A percentile compares a stretch with the other conserved stretches of the same genome.
These are phyloP conservation scores for Anhinga rufa DNA, from an alignment of 2,113 vertebrate genomes.

Conservation along the genomic window DNA sequence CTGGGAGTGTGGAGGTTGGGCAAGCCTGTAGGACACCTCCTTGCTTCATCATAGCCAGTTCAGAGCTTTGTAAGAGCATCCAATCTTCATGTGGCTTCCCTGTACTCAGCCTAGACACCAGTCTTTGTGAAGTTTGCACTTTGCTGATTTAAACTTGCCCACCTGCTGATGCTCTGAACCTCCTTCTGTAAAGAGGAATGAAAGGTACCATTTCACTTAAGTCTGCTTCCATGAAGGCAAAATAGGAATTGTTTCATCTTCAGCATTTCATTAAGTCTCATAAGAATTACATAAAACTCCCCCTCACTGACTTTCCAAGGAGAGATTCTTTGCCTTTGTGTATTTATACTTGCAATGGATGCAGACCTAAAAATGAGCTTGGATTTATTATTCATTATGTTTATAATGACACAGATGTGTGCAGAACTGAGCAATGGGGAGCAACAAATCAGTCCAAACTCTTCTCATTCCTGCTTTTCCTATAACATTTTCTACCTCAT, in stretches of 20 bases:
- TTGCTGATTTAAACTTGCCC: constrained; percentile 42
- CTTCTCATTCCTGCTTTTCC: constrained; percentile 21
- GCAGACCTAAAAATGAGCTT: constrained; percentile 54
- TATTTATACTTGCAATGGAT: constrained; percentile 50
- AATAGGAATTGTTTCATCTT: constrained; percentile 62
- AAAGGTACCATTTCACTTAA: constrained; percentile 47
- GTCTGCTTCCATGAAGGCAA: constrained; percentile 51
- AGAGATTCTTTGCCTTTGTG: constrained; percentile 57
- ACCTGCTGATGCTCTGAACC: constrained; percentile 56
- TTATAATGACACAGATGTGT: constrained; percentile 60
- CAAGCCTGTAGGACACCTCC: background rate
- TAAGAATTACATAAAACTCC: constrained; percentile 52
- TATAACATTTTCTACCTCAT: constrained; percentile 34
- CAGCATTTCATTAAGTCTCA: constrained; percentile 54
- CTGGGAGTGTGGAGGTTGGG: background rate
- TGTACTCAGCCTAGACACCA: background rate
- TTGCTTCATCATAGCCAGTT: background rate
- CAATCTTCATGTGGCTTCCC: background rate
- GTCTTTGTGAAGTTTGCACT: background rate
- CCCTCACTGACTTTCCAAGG: constrained; percentile 10
- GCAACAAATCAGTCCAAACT: constrained; percentile 45
- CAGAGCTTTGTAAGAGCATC: background rate
- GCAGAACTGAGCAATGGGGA: constrained; percentile 55
- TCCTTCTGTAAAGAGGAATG: constrained; percentile 36
- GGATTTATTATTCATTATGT: constrained; percentile 69